phyloP scores from a whole-genome alignment of 2,113 vertebrate species.

The Candoia aspera region DNA sequence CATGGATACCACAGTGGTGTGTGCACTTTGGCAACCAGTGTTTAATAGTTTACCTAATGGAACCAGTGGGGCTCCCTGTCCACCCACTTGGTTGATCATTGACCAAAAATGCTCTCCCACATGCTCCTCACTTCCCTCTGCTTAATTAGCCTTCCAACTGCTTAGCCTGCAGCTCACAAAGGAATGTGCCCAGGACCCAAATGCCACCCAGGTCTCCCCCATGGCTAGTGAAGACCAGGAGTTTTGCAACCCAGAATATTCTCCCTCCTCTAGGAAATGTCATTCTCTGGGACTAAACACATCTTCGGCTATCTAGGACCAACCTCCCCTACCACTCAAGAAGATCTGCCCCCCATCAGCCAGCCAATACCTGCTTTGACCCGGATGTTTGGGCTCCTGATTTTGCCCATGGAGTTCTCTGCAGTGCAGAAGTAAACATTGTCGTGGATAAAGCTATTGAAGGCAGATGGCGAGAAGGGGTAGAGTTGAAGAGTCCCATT shows the following conservation, averaged over 20 bases:
- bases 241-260: neutral
- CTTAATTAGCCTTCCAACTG: neutral
- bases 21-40: slow-evolving; percentile 54
- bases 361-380: slow-evolving; percentile 89
- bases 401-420: slow-evolving; percentile 96
- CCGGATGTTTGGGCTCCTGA: slow-evolving; percentile 96
- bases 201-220: neutral
- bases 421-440: slow-evolving; percentile 99
- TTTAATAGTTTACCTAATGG: slow-evolving; percentile 72
- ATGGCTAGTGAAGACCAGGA: too few species aligned
- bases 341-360: fast-evolving
- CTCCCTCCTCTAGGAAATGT: neutral
- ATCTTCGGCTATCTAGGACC: neutral
- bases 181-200: neutral
- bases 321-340: neutral
- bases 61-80: slow-evolving; percentile 62
- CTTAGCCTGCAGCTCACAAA: neutral
- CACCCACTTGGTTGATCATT: slow-evolving; percentile 66
- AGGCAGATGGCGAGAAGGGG: slow-evolving; percentile 97
- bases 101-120: slow-evolving; percentile 48
- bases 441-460: slow-evolving; percentile 99
- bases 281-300: neutral
- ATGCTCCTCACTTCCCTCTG: neutral
- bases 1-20: slow-evolving; percentile 45
- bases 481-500: slow-evolving; percentile 98